Evolutionary conservation across 2,797 vertebrate species (phyloP), one percentile per base, ranked within the genome.

Genomic region (Eptatretus atami): DNA sequence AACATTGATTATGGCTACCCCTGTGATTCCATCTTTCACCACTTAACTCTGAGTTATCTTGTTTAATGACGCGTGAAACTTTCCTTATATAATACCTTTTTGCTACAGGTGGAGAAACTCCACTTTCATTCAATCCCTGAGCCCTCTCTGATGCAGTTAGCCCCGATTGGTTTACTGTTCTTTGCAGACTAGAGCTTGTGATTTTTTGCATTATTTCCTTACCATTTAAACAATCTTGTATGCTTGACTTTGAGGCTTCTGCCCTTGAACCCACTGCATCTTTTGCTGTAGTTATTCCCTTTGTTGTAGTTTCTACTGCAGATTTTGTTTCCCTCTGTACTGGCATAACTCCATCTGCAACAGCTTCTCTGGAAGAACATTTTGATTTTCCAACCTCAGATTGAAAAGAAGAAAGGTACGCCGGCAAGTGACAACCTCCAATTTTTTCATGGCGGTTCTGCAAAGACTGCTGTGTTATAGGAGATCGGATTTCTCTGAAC

Each of bases 401-500:
- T 44, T 44, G 31, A 44, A 44, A 44, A 8, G 31, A 44, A 44
- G 31, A 44, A 44, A 44, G 31, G 31, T 44, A 44, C 31, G 31
- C 31, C 6, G 31, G 31, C 31, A 44, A 44, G 6, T 44, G 31
- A 44, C 31, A 44, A 44, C 31, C 31, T 8, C 31, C 31, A 44
- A 44, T 44, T 44, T 44, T 44, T 10, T 25, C n/a, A 10, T 61
- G 57, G 57, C n/a, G n/a, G n/a, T 12, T 12, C 12, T 25, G n/a
- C 12, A 61, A 25, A n/a, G n/a, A 10, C n/a, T 61, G n/a, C 25
- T 61, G 57, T 10, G 57, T 10, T 61, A 25, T 9, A 61, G 57
- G 57, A n/a, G 57, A 9, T 61, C 57, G 57, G 57, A 61, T n/a
- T 25, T 61, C n/a, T 25, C 57, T 61, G 57, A 61, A 61, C 25